Evolutionary conservation across 2,113 vertebrate genomes (phyloP).

Genomic region (Pluvianellus socialis): DNA sequence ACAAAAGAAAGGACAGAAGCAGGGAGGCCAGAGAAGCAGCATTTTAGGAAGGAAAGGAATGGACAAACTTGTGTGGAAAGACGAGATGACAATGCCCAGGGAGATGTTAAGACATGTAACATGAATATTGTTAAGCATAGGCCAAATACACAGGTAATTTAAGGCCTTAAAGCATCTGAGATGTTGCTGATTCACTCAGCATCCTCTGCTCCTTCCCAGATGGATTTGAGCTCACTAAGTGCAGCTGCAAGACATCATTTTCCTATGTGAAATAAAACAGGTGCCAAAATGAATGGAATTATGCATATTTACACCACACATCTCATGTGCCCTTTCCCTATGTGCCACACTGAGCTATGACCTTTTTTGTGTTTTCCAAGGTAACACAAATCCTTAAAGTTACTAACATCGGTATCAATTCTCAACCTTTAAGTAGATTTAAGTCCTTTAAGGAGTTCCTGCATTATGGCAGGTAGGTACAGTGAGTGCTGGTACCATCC

Average conservation of each 20-base stretch:
- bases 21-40: not conserved
- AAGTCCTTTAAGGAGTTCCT: not conserved
- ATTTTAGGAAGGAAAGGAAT: not conserved
- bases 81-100: not conserved
- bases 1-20: not conserved
- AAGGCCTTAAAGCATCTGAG: not conserved
- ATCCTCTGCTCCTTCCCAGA: not conserved
- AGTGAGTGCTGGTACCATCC: not conserved
- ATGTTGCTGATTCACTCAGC: not conserved
- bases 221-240: conserved; percentile 1
- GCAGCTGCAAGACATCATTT: not conserved
- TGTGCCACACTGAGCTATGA: not conserved
- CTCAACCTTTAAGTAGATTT: not conserved
- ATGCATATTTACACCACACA: not conserved
- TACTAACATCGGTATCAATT: not conserved
- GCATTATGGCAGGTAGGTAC: not conserved
- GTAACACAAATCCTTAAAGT: not conserved
- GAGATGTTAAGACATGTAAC: not conserved
- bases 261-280: not conserved
- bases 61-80: not conserved
- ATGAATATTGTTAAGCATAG: not conserved
- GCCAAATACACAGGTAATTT: not conserved
- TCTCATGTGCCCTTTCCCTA: not conserved
- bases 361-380: not conserved
- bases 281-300: not conserved